Conservation (phyloP, 1,140 invertebrate species). For the Anadara kagoshimensis region DNA sequence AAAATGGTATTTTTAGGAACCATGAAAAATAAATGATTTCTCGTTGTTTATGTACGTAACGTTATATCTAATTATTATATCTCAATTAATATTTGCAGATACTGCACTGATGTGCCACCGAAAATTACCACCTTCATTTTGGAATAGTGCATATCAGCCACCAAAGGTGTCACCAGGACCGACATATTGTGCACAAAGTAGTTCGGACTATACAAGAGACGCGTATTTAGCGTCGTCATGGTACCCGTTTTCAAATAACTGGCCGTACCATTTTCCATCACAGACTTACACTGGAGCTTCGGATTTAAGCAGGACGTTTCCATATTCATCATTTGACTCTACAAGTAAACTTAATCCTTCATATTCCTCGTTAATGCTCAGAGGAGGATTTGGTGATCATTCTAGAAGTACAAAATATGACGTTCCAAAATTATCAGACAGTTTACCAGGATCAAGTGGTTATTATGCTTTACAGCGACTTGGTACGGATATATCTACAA, state of each 20-base stretch:
- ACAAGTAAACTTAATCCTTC: conserved; percentile 49
- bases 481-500: conserved; percentile 24
- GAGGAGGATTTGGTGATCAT: conserved; percentile 22
- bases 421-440: conserved; percentile 20
- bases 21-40: too few relatives aligned
- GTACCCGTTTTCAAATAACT: conserved; percentile 75
- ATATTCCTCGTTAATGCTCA: conserved; percentile 51
- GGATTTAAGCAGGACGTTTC: conserved; percentile 34
- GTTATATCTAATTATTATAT: background rate
- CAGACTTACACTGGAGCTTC: conserved; percentile 4
- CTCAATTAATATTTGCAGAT: conserved; percentile 79
- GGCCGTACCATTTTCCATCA: conserved; percentile 67
- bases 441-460: conserved; percentile 14
- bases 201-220: conserved; percentile 69
- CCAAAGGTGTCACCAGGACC: conserved; percentile 70
- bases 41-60: background rate
- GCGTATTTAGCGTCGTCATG: conserved; percentile 49
- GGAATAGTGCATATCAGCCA: conserved; percentile 89
- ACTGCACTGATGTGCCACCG: conserved; percentile 89
- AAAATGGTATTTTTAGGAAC: too few relatives aligned
- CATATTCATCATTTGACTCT: conserved; percentile 52
- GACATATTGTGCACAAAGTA: conserved; percentile 57
- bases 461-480: conserved; percentile 27
- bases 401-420: conserved; percentile 29
- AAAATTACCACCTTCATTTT: conserved; percentile 94